Base-by-base conservation (phyloP, 2,888 invertebrate species). In the Chymomyza fuscimana region DNA sequence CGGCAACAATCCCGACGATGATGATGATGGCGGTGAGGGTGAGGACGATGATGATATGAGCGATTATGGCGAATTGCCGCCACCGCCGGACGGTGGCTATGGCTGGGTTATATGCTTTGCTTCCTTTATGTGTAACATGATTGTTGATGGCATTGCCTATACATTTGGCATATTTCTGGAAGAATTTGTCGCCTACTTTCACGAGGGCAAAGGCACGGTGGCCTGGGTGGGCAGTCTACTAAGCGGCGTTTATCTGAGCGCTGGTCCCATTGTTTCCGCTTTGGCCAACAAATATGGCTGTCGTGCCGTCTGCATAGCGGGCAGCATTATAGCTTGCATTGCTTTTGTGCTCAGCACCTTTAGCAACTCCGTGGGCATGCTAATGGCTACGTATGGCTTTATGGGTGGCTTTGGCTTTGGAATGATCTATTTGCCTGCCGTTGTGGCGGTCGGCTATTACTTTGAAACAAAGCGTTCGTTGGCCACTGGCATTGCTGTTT, bases 71-170 rank as follows among this genome's bases (percentile, higher is more conserved):
- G 96, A 95, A 82, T 93, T 96, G 75, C 97, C 97, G 25, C 96
- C 97, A 67, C 97, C 97, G 65, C 97, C 97, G 52, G 97, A 97
- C 91, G 97, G 97, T 78, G 98, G 98, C 64, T 97, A 96, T 91
- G 96, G 96, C 51, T 97, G 97, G 97, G 95, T 98, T 89, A 96
- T 99, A 90, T 98, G 99, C 67, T 95, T 97, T 88, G 98, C 98
- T 66, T 98, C 98, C 59, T 98, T 99, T 92, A 95, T 99, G 95
- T 98, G 98, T 93, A 99, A 99, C 94, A 95, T 99, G 93, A 96
- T 99, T 84, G 98, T 99, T 69, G 99, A 99, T 92, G 99, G 98
- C 84, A 98, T 99, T 77, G 97, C 98, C n/a, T 99, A 99, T 92
- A 97, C 98, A 7, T 99, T 99, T 92, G 99, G 99, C 66, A 96